Evolutionary conservation across 2,113 vertebrate genomes (phyloP), one percentile per base, ranked within the genome.

Genomic region (Oenanthe melanoleuca): DNA sequence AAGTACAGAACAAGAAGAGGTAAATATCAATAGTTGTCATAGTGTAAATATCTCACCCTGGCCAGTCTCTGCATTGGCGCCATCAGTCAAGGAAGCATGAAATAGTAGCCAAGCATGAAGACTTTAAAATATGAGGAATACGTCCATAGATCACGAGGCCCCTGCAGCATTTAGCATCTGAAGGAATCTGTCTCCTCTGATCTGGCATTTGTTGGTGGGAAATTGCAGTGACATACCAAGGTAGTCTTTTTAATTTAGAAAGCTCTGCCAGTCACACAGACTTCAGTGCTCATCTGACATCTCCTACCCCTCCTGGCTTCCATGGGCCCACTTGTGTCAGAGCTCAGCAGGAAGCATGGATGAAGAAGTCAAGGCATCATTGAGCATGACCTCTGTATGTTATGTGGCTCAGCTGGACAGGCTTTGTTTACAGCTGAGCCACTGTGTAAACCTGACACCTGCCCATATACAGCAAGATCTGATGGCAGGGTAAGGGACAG

Each of bases 281-380:
- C 44, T 64, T 69, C 69, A 67, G 49, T 80, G 64, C 72, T 56
- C 34, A 8, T 73, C 67, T 93, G 79, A 92, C 71, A 37, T 78
- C 91, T 91, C n/a, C 37, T 83, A 38, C 75, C 67, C 71, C 94
- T 95, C 80, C 86, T 92, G 91, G 83, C 75, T 83, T 80, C 91
- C 7, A 0, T 28, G 71, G 69, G 60, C 75, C 88, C 83, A 45
- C 88, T 84, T 92, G 75, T 94, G 88, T 92, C 91, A 78, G 72
- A 86, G 65, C 49, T 5, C 5, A 26, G 47, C 38, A 60, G 49
- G 77, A 91, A 73, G 44, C 60, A 40, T 37, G 56, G 80, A 50
- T 80, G 75, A 92, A 82, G 85, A 87, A 92, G 55, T 66, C 52
- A 70, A 33, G 67, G 55, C 3, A 1, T 73, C 20, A 2, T 7